Percentiles rank a stretch among this genome's conserved stretches.
phyloP scores from a whole-genome alignment of 2,797 vertebrate genomes.

The Enteromius afrohamiltoni region DNA sequence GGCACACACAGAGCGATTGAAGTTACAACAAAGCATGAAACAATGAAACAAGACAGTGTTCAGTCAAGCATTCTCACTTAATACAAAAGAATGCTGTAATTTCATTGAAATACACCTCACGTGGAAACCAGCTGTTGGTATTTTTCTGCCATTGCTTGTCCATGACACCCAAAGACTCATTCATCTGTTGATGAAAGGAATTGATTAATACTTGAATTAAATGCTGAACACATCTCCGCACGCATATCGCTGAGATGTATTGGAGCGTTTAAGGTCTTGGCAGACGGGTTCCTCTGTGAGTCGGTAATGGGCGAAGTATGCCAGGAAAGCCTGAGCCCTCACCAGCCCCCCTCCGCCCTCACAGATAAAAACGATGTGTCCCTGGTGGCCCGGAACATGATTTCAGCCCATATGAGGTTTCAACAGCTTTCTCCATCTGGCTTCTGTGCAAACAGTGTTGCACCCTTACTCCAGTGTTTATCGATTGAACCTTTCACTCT shows the following conservation, averaged over 20 bases:
- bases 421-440: conserved; percentile 53
- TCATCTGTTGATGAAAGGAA: conserved; percentile 40
- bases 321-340: conserved; percentile 32
- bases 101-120: conserved; percentile 20
- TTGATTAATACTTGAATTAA: conserved; percentile 46
- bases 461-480: conserved; percentile 44
- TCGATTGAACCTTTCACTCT: conserved; percentile 53
- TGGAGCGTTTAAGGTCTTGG: conserved; percentile 60
- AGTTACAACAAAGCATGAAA: conserved; percentile 18
- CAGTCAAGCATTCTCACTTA: neutral
- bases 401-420: conserved; percentile 53
- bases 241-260: conserved; percentile 48
- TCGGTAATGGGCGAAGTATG: conserved; percentile 57
- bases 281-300: conserved; percentile 65
- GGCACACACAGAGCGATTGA: neutral
- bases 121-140: neutral
- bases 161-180: conserved; percentile 10
- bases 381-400: conserved; percentile 44
- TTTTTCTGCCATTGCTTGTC: conserved; percentile 1
- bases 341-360: neutral
- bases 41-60: conserved; percentile 15
- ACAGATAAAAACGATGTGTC: conserved; percentile 47
- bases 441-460: conserved; percentile 42
- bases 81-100: neutral
- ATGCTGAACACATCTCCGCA: conserved; percentile 31